These are phyloP conservation scores for Ianthella basta DNA, from an alignment of 37 sponge, comb jelly and placozoan species.

Conservation along the genomic window DNA sequence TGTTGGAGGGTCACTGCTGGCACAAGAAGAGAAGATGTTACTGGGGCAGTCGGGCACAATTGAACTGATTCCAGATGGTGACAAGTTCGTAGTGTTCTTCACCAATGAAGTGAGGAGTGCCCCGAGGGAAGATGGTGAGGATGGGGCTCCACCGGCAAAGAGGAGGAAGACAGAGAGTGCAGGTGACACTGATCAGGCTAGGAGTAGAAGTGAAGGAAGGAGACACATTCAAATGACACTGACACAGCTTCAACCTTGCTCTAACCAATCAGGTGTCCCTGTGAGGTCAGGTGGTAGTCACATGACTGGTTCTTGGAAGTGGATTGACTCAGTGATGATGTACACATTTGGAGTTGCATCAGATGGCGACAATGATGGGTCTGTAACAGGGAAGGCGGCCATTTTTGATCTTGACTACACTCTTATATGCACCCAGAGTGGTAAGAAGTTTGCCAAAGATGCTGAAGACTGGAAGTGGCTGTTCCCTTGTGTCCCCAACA, in stretches of 20 bases:
- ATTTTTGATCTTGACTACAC: slow-evolving; percentile 92
- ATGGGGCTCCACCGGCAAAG: not conserved
- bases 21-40: slow-evolving; percentile 14
- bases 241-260: not conserved
- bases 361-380: not conserved
- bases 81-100: slow-evolving; percentile 63
- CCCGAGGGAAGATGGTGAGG: not conserved
- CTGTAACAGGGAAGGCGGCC: slow-evolving; percentile 47
- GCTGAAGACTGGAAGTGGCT: slow-evolving; percentile 81
- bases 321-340: slow-evolving; percentile 18
- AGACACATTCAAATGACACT: not conserved
- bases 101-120: slow-evolving; percentile 29
- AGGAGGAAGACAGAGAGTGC: no score
- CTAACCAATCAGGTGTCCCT: not conserved
- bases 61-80: slow-evolving; percentile 50
- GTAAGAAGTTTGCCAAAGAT: slow-evolving; percentile 73
- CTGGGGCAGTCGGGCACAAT: slow-evolving; percentile 57
- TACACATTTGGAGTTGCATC: not conserved
- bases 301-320: slow-evolving; percentile 29
- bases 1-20: slow-evolving; percentile 48
- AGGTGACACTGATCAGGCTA: no score
- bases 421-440: slow-evolving; percentile 82
- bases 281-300: slow-evolving; percentile 21
- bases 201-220: no score
- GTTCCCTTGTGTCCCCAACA: slow-evolving; percentile 35